Evolutionary conservation across 1,140 invertebrate species (phyloP).

Genomic region (Microvelia longipes): DNA sequence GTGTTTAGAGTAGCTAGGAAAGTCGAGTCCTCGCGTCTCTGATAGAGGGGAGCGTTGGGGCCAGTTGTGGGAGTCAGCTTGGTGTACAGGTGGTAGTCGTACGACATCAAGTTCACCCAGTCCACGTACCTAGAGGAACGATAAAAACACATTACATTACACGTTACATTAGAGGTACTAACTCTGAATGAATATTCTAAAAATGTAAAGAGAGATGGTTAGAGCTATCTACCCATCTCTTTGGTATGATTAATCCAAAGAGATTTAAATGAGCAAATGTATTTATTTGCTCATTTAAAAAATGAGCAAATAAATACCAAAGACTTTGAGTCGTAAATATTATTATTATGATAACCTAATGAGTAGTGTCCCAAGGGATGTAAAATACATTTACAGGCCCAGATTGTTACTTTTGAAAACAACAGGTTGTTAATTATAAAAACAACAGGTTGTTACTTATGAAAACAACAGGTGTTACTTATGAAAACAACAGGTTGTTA

Average conservation of each 20-base stretch:
- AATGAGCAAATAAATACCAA: no score
- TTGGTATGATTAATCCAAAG: background rate
- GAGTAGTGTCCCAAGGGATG: no score
- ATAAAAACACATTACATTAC: background rate
- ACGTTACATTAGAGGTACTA: background rate
- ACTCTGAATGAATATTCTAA: background rate
- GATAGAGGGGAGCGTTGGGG: constrained; percentile 63
- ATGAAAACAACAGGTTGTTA: no score
- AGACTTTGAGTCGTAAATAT: no score
- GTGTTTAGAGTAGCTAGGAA: constrained; percentile 59
- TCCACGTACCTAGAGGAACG: constrained; percentile 56
- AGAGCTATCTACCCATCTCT: background rate
- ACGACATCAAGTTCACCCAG: constrained; percentile 76
- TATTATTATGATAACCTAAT: no score
- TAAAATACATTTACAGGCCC: no score
- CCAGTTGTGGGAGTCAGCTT: constrained; percentile 63
- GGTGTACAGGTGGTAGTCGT: constrained; percentile 71
- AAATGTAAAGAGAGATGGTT: background rate
- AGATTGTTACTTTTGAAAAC: no score
- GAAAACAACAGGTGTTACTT: no score
- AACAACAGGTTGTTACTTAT: no score
- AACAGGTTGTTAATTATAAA: no score
- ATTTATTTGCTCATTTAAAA: no score
- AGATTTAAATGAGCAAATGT: constrained; percentile 8
- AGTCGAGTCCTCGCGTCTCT: constrained; percentile 38